phyloP scores from a whole-genome alignment of 2,797 vertebrate species.

The Pteropus rufus region DNA sequence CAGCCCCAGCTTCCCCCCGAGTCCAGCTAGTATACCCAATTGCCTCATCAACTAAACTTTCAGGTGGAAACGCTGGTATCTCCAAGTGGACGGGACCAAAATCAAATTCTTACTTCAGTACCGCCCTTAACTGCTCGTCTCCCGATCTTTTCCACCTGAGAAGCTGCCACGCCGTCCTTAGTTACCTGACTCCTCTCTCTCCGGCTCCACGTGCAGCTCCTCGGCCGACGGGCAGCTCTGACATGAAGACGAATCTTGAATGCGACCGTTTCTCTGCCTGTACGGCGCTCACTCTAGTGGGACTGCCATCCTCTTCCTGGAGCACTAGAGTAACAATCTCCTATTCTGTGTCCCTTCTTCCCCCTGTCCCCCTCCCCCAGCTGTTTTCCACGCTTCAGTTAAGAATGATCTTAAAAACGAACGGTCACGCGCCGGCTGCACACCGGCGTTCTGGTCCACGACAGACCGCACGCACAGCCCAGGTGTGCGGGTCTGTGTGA shows the following conservation, averaged over 20 bases:
- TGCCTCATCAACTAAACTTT: rapidly evolving
- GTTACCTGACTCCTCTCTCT: background rate
- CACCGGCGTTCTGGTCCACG: too few relatives aligned
- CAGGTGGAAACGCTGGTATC: background rate
- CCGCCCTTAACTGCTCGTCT: rapidly evolving
- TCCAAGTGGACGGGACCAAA: background rate
- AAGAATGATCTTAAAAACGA: background rate
- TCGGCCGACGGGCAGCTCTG: background rate
- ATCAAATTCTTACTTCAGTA: background rate
- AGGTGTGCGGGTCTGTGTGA: background rate
- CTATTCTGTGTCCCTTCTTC: background rate
- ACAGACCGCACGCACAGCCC: background rate
- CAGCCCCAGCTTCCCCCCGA: background rate
- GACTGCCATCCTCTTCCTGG: background rate
- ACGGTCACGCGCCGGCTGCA: background rate
- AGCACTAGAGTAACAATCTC: background rate
- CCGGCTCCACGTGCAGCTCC: rapidly evolving
- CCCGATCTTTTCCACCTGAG: background rate
- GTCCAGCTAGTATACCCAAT: rapidly evolving
- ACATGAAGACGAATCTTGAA: background rate
- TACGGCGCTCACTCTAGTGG: background rate
- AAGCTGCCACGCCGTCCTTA: rapidly evolving
- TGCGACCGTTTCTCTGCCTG: background rate
- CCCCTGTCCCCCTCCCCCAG: background rate
- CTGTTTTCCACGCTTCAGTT: background rate